Evolutionary conservation across 2,797 vertebrate species (phyloP).

Genomic region (Aldrovandia affinis): DNA sequence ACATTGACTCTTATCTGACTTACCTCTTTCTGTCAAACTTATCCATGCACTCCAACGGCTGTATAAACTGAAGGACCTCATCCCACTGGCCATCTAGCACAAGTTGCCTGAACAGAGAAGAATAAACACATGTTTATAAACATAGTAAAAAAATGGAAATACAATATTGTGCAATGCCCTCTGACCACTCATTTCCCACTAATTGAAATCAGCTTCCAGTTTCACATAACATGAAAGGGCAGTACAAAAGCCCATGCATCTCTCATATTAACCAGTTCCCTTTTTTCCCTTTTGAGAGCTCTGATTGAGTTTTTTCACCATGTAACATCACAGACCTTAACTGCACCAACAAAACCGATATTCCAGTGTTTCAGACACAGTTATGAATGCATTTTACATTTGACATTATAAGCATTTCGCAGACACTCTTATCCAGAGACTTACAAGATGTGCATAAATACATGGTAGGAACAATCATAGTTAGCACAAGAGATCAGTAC

Average conservation of each 20-base stretch:
- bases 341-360: neutral
- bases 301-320: neutral
- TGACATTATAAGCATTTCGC: too few relatives aligned
- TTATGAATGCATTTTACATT: too few relatives aligned
- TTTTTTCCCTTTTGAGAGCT: neutral
- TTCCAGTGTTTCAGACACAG: constrained; percentile 5
- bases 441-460: too few relatives aligned
- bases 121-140: constrained; percentile 30
- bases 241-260: neutral
- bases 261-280: neutral
- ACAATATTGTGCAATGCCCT: neutral
- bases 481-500: too few relatives aligned
- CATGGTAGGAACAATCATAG: too few relatives aligned
- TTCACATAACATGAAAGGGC: too few relatives aligned
- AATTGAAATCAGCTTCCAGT: too few relatives aligned
- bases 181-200: neutral
- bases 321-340: neutral
- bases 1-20: constrained; percentile 22
- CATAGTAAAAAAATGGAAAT: neutral
- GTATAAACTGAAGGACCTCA: constrained; percentile 97
- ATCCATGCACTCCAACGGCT: constrained; percentile 94
- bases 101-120: constrained; percentile 78
- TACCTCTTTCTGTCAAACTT: constrained; percentile 97
- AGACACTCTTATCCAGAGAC: too few relatives aligned
- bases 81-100: constrained; percentile 97